phyloP scores from a whole-genome alignment of 2,797 vertebrate genomes.

The Anguilla pacifica region DNA sequence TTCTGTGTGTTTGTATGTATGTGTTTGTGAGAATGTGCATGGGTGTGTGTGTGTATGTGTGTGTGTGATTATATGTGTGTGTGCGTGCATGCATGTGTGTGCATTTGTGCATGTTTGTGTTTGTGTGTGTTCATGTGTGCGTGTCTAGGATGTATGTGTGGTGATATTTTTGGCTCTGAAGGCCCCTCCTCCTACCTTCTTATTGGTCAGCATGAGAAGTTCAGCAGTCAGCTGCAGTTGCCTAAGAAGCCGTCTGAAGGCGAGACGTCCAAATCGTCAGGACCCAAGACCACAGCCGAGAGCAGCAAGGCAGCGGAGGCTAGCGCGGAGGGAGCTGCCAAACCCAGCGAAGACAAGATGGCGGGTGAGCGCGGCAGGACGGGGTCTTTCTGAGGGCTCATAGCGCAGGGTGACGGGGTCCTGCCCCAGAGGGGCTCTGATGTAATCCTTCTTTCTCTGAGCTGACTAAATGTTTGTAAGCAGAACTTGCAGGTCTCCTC shows the following conservation, averaged over 20 bases:
- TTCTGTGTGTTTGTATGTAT: too few relatives aligned
- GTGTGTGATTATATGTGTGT: not conserved
- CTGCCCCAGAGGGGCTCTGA: not conserved
- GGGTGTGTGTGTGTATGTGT: not conserved
- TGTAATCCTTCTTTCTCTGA: not conserved
- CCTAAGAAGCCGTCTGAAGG: slow-evolving; percentile 82
- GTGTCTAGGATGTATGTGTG: not conserved
- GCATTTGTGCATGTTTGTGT: not conserved
- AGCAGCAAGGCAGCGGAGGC: slow-evolving; percentile 57
- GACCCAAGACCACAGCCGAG: slow-evolving; percentile 56
- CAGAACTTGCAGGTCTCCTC: too few relatives aligned
- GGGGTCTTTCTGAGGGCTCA: not conserved
- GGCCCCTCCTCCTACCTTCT: slow-evolving; percentile 13
- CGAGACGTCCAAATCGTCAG: slow-evolving; percentile 73
- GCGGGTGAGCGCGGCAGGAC: slow-evolving; percentile 70
- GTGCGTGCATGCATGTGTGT: not conserved
- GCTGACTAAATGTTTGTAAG: not conserved
- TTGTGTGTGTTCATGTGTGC: not conserved
- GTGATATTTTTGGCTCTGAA: not conserved
- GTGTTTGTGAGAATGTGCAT: not conserved
- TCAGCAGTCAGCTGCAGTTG: slow-evolving; percentile 94
- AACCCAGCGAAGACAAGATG: slow-evolving; percentile 81
- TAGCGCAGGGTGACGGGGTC: slow-evolving; percentile 22
- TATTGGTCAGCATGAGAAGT: slow-evolving; percentile 89
- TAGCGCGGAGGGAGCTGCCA: slow-evolving; percentile 60